These are phyloP conservation scores for Mellilla xanthometata DNA, from an alignment of 2,888 invertebrate genomes.

Conservation along the genomic window DNA sequence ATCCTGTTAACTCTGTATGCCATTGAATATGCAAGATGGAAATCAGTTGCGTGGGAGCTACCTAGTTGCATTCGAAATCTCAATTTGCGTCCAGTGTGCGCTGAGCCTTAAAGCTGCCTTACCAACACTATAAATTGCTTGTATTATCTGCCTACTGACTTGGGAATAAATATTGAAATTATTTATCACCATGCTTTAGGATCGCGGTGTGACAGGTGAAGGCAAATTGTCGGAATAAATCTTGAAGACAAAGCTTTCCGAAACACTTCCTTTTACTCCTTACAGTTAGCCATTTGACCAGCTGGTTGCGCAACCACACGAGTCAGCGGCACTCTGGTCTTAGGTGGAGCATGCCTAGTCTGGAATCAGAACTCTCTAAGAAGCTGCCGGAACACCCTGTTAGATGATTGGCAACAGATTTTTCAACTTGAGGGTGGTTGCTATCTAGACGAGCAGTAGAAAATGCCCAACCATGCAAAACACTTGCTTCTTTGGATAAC, in stretches of 20 bases:
- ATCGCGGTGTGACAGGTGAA: constrained; percentile 8
- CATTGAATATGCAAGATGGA: constrained; percentile 33
- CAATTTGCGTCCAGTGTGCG: constrained; percentile 40
- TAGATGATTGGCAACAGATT: no score
- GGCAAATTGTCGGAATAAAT: constrained; percentile 19
- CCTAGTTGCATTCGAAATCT: constrained; percentile 43
- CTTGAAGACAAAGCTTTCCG: not conserved
- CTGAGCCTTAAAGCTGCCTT: constrained; percentile 30
- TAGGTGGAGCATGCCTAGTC: no score
- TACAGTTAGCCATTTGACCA: no score
- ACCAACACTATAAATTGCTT: constrained; percentile 27
- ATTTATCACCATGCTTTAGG: constrained; percentile 20
- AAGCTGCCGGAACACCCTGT: no score
- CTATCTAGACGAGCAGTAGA: no score
- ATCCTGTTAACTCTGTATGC: no score
- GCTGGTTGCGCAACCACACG: no score
- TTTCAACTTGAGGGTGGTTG: no score
- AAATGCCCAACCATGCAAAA: no score
- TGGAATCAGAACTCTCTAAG: not conserved
- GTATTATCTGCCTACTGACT: constrained; percentile 26
- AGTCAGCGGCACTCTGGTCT: no score
- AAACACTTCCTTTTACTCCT: not conserved
- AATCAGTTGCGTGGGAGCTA: constrained; percentile 46
- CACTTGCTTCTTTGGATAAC: no score
- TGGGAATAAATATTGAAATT: constrained; percentile 23